Percentiles rank a stretch among this genome's conserved stretches.
Conservation (phyloP, 2,113 vertebrate species). For the Varanus salvator region DNA sequence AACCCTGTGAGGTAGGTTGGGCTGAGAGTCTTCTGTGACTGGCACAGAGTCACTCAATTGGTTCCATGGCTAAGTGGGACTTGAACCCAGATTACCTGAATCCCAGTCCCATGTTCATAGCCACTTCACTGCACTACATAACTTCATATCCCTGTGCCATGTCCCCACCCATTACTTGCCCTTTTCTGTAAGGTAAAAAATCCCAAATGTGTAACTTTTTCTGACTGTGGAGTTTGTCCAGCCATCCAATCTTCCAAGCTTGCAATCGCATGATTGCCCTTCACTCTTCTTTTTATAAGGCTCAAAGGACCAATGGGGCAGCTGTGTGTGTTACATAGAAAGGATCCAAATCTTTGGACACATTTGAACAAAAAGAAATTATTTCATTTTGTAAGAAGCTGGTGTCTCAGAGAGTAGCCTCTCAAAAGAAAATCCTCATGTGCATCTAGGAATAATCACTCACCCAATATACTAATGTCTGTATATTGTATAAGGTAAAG, state of each 20-base stretch:
- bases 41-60: too few species aligned
- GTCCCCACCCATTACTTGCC: too few species aligned
- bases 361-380: not conserved
- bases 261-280: not conserved
- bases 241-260: not conserved
- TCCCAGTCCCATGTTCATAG: too few species aligned
- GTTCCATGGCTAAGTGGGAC: too few species aligned
- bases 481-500: not conserved
- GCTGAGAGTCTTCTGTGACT: too few species aligned
- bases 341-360: not conserved
- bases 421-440: not conserved
- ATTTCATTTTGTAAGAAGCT: not conserved
- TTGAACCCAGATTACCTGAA: too few species aligned
- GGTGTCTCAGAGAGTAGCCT: too few species aligned
- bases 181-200: too few species aligned
- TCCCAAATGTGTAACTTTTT: too few species aligned
- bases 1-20: too few species aligned
- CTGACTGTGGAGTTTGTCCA: not conserved
- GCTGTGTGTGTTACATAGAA: not conserved
- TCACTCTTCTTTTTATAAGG: not conserved
- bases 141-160: too few species aligned
- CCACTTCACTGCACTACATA: too few species aligned
- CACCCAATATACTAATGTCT: not conserved
- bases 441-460: not conserved
- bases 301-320: not conserved